Evolutionary conservation across 1,140 invertebrate species (phyloP), one percentile per base, ranked within the genome.

Genomic region (Panulirus ornatus): DNA sequence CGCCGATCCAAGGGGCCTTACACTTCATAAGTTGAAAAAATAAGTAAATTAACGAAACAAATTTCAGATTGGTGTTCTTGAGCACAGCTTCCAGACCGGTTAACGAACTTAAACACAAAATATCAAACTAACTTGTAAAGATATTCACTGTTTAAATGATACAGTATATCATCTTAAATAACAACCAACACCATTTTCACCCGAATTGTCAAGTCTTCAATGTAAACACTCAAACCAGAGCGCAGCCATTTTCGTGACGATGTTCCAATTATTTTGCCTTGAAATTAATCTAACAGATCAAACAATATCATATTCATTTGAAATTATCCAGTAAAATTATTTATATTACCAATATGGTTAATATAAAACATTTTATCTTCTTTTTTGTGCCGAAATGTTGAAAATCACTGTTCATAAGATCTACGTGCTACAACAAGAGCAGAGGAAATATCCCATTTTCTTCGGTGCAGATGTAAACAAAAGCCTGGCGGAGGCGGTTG

Each of bases 171-270:
- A 66, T 66, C 58, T 30, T 30, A 30, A 30, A 66, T 27, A 22
- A 30, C 16, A 2, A 66, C 22, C 22, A 30, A 66, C 3, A 30
- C 58, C 27, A 66, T 30, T 66, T 66, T 30, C n/a, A 66, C 6
- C n/a, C 27, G n/a, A 66, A 30, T 66, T 66, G 58, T 66, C 58
- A 66, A 66, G 58, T 66, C 58, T 66, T 66, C 58, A 30, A 66
- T 66, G 58, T 66, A 66, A 66, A 66, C 58, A 66, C 58, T 66
- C 27, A 30, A 27, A 30, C n/a, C 58, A 66, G 58, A 66, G 58
- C 0, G 58, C 58, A 27, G 58, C 58, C 58, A 66, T 66, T 66
- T 66, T 66, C 58, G n/a, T 66, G n/a, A 6, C n/a, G 58, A 66
- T 66, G 58, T 66, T 66, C 58, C 58, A n/a, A 66, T 66, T 66